Evolutionary conservation across 2,113 vertebrate species (phyloP), one percentile per base, ranked within the genome.

Genomic region (Peromyscus maniculatus): DNA sequence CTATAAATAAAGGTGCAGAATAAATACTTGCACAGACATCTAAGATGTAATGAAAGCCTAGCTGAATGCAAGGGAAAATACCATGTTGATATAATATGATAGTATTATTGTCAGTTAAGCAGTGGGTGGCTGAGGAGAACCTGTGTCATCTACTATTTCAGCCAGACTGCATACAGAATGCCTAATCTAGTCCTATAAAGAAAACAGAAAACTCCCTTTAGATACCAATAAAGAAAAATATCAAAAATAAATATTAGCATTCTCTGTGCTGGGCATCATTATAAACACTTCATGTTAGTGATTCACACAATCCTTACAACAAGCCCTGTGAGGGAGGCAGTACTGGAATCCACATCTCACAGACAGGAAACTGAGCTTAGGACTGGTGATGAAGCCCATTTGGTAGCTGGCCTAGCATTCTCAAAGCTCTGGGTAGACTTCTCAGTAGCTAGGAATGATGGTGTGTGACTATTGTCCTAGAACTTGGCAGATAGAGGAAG

Each of bases 1-100:
- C 86, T 5, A 96, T 55, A 96, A 96, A 93, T 36, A 95, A 90
- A 97, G 93, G 95, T 90, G 16, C 74, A 97, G 77, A 52, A 19
- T 64, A 66, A 11, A 8, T 87, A 93, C 96, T 87, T 94, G 64
- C 17, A 92, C 46, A 97, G 69, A 24, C 82, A 36, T 69, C 93
- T 96, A 96, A 82, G 89, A 95, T 90, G 97, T 83, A 95, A 95
- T 92, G 31, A 97, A 89, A 97, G 19, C 91, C 26, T 43, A 59
- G 49, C 22, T 22, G 78, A 91, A 91, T 91, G 77, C 95, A 97
- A 98, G 78, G 21, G 90, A 95, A 95, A 72, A 87, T 77, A 83
- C 82, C 64, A 77, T 46, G 90, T 17, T 69, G 57, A 43, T 84
- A 43, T 31, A 84, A 64, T 17, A 31, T 62, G n/a, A 64, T 64